Conservation (phyloP, 2,797 vertebrate species). For the Ctenopoma multispine region DNA sequence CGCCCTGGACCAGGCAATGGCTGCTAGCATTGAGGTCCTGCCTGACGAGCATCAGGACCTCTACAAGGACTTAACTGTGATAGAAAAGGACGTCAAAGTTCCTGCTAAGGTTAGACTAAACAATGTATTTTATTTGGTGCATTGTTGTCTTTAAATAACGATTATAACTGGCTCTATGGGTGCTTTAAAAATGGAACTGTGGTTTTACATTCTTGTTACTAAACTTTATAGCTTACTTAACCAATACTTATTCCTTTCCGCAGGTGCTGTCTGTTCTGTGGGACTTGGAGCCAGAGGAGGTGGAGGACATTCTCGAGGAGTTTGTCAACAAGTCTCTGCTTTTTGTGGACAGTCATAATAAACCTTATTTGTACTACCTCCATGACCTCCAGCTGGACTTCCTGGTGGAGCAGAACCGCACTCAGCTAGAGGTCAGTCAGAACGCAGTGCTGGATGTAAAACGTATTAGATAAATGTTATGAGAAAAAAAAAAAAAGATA, state of each 20-base stretch:
- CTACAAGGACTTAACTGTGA: conserved; percentile 92
- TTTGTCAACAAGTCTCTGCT: conserved; percentile 97
- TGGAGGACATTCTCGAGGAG: conserved; percentile 94
- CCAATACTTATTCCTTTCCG: neutral
- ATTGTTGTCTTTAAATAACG: too few relatives aligned
- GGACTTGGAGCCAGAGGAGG: conserved; percentile 94
- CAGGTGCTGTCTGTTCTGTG: conserved; percentile 95
- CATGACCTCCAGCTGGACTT: conserved; percentile 98
- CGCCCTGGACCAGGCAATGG: conserved; percentile 98
- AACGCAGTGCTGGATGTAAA: neutral
- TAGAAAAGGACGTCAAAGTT: conserved; percentile 94
- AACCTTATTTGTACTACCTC: conserved; percentile 93
- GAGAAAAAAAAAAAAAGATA: too few relatives aligned
- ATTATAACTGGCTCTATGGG: neutral
- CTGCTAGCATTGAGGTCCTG: conserved; percentile 94
- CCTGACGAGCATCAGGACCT: conserved; percentile 86
- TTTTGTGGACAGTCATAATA: conserved; percentile 91
- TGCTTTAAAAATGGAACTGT: neutral
- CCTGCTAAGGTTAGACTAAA: conserved; percentile 89
- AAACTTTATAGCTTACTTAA: too few relatives aligned
- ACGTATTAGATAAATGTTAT: neutral
- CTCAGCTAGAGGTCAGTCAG: conserved; percentile 86
- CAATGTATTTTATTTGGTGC: neutral
- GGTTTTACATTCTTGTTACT: too few relatives aligned
- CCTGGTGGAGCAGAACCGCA: conserved; percentile 92